Evolutionary conservation across 2,888 invertebrate species (phyloP).

Genomic region (Orthonevra nobilis): DNA sequence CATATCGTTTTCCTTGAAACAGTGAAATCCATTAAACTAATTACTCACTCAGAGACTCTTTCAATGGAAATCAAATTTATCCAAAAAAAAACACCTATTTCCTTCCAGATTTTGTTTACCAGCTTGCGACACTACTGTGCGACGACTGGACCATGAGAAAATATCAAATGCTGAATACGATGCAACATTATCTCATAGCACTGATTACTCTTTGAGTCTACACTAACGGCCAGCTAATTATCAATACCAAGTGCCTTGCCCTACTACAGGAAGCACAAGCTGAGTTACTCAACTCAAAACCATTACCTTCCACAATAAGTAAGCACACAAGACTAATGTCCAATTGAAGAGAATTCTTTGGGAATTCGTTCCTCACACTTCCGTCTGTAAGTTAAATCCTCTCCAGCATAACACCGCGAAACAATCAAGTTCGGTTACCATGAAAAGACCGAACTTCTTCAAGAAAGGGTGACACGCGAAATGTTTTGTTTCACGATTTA

Average conservation of each 20-base stretch:
- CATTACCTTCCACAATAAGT: constrained; percentile 1
- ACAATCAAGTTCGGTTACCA: constrained; percentile 47
- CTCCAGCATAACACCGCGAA: constrained; percentile 19
- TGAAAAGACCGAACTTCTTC: constrained; percentile 17
- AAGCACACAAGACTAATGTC: background rate
- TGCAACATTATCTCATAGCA: constrained; percentile 38
- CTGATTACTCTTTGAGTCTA: constrained; percentile 54
- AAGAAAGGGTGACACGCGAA: constrained; percentile 8
- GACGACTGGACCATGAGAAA: background rate
- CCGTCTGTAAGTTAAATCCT: constrained; percentile 8
- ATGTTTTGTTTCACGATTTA: background rate
- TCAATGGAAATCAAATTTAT: no score
- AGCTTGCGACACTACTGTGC: no score
- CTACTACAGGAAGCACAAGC: constrained; percentile 51
- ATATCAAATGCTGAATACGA: constrained; percentile 19
- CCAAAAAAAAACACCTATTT: no score
- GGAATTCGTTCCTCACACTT: background rate
- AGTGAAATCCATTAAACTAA: no score
- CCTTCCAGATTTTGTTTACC: no score
- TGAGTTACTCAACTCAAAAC: constrained; percentile 21
- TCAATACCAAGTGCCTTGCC: constrained; percentile 17
- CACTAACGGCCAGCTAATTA: constrained; percentile 43
- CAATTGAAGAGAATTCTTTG: background rate
- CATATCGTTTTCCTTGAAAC: no score
- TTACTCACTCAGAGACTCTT: no score